A percentile compares a stretch with the other conserved stretches of the same genome.
Conservation (phyloP, 2,797 vertebrate species). For the Eremophila alpestris region DNA sequence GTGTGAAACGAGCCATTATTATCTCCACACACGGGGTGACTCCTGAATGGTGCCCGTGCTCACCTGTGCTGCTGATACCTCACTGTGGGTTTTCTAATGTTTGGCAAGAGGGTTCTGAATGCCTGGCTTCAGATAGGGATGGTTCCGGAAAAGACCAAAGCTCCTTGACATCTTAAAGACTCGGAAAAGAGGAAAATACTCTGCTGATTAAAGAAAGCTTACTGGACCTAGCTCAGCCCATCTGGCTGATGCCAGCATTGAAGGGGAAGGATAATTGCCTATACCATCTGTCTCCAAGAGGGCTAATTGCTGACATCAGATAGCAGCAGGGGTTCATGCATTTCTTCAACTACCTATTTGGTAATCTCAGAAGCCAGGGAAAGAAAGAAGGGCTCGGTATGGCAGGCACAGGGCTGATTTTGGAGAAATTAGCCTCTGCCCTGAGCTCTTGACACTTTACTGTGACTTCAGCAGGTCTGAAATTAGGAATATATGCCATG, state of each 20-base stretch:
- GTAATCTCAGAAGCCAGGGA: background rate
- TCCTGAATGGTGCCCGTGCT: background rate
- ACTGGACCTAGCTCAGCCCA: slow-evolving; percentile 61
- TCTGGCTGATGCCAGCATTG: slow-evolving; percentile 52
- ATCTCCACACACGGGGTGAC: background rate
- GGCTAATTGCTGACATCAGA: slow-evolving; percentile 64
- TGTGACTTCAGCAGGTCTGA: background rate
- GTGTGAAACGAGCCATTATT: background rate
- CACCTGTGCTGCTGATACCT: background rate
- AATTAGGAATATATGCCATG: background rate
- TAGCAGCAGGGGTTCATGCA: slow-evolving; percentile 39
- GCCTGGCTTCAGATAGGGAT: background rate
- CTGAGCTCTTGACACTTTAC: background rate
- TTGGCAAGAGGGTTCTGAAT: background rate
- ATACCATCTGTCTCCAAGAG: slow-evolving; percentile 60
- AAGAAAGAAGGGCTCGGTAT: background rate
- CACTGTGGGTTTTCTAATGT: background rate
- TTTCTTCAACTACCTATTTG: slow-evolving; percentile 43
- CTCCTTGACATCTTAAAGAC: slow-evolving; percentile 19
- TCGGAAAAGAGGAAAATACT: slow-evolving; percentile 7
- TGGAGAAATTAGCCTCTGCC: background rate
- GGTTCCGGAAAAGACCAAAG: background rate
- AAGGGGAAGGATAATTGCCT: slow-evolving; percentile 62
- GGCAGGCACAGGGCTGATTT: background rate
- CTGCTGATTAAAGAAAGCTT: slow-evolving; percentile 64